A percentile compares a stretch with the other conserved stretches of the same genome.
phyloP scores from a whole-genome alignment of 1,140 invertebrate genomes.

The Eriocheir sinensis region DNA sequence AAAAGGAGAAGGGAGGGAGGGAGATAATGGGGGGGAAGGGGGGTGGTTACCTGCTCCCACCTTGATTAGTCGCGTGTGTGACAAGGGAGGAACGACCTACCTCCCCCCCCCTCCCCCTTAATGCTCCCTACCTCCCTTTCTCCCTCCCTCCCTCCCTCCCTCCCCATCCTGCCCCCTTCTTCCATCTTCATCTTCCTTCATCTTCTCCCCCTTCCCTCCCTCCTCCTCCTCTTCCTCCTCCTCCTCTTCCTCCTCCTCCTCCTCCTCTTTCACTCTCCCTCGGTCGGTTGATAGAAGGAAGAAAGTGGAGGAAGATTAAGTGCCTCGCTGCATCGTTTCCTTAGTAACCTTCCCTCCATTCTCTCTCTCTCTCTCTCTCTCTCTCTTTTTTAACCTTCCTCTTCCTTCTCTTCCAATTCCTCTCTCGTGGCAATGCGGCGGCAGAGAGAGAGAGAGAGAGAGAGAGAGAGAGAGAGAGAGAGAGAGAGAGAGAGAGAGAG shows the following conservation, averaged over 20 bases:
- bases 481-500: constrained; percentile 22
- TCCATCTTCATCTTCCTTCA: background rate
- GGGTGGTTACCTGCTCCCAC: background rate
- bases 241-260: background rate
- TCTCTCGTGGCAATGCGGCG: background rate
- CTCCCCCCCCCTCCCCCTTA: background rate
- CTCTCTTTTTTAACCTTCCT: background rate
- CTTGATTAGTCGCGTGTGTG: too few species aligned
- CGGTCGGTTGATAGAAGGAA: too few species aligned
- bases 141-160: background rate
- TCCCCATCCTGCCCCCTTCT: background rate
- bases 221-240: background rate
- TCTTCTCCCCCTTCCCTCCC: background rate
- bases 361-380: background rate
- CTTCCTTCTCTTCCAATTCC: background rate
- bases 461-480: constrained; percentile 12
- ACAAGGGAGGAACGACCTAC: background rate
- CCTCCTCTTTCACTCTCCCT: background rate
- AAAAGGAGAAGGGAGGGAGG: background rate
- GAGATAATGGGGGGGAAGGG: background rate
- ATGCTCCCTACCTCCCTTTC: too few species aligned
- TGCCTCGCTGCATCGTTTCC: background rate
- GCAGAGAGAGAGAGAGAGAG: background rate
- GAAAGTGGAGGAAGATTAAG: too few species aligned
- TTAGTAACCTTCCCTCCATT: background rate